These are phyloP conservation scores for Carpatolechia fugitivella DNA, from an alignment of 2,888 invertebrate species.

Conservation along the genomic window DNA sequence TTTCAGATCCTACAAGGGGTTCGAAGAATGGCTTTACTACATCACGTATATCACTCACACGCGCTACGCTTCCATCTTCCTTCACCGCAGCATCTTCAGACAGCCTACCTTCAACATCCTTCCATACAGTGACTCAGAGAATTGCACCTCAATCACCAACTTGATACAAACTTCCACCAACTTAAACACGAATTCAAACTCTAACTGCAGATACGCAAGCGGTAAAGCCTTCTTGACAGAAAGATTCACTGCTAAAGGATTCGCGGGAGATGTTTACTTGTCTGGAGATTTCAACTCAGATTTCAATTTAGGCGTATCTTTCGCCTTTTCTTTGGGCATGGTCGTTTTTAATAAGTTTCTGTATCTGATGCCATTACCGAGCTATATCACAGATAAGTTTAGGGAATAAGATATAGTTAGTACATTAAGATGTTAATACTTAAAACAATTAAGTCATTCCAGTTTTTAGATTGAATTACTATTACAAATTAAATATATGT, in stretches of 20 bases:
- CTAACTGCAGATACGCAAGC: constrained; percentile 83
- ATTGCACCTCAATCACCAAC: constrained; percentile 76
- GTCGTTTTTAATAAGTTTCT: constrained; percentile 90
- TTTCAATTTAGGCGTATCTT: constrained; percentile 88
- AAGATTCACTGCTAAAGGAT: constrained; percentile 81
- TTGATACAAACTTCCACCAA: constrained; percentile 76
- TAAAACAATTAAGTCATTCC: too few species aligned
- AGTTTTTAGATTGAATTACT: too few species aligned
- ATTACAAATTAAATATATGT: too few species aligned
- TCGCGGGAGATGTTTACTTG: constrained; percentile 75
- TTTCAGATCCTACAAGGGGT: constrained; percentile 86
- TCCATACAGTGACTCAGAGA: constrained; percentile 72
- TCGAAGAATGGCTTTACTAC: constrained; percentile 90
- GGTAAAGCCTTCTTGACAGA: constrained; percentile 86
- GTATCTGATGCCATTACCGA: constrained; percentile 91
- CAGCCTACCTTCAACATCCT: constrained; percentile 75
- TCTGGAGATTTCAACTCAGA: constrained; percentile 83
- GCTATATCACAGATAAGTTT: constrained; percentile 92
- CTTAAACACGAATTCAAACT: constrained; percentile 70
- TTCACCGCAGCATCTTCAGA: constrained; percentile 85
- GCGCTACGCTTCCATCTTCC: constrained; percentile 87
- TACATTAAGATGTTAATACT: too few species aligned
- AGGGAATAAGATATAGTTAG: constrained; percentile 73
- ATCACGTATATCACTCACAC: constrained; percentile 88
- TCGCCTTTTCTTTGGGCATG: constrained; percentile 90